Evolutionary conservation across 1,140 invertebrate species (phyloP), one percentile per base, ranked within the genome.

Genomic region (Batillaria attramentaria): DNA sequence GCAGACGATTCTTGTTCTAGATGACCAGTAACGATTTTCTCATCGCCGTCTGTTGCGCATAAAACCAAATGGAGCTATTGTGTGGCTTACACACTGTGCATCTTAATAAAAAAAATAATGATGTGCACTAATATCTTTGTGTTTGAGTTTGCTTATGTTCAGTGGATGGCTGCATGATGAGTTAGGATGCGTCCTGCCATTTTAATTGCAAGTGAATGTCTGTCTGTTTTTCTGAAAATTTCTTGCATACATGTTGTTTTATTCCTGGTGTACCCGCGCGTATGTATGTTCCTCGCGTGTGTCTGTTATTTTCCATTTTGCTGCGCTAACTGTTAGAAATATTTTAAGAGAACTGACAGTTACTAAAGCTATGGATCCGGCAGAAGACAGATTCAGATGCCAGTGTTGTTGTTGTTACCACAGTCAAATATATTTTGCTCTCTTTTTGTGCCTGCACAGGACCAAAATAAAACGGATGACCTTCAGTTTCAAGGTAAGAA

Each of bases 401-500:
- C 28, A 16, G 39, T 16, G 4, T 70, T 42, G 24, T 24, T 28
- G 16, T 43, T 3, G 8, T 8, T 10, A 18, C n/a, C 5, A 24
- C 5, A 60, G 37, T 5, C 8, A 46, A 16, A 28, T 3, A 54
- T 41, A 24, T 76, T 69, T 73, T 46, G 6, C 33, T 28, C 33
- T 46, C 33, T 28, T 70, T 13, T 65, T 39, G 78, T 80, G n/a
- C n/a, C n/a, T n/a, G n/a, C n/a, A 50, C 72, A 81, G 82, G 78
- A 77, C 72, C 77, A 81, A 28, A 79, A 62, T 3, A 70, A 81
- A 33, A 60, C 74, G 41, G 81, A 79, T 43, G 79, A 83, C 31
- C 69, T 86, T 16, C 83, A 84, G 76, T 86, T 86, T 79, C 83
- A 86, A 85, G 85, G 85, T 86, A 69, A 54, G 65, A 65, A 65